phyloP scores from a whole-genome alignment of 2,888 invertebrate species.

The Dasysyrphus tricinctus region DNA sequence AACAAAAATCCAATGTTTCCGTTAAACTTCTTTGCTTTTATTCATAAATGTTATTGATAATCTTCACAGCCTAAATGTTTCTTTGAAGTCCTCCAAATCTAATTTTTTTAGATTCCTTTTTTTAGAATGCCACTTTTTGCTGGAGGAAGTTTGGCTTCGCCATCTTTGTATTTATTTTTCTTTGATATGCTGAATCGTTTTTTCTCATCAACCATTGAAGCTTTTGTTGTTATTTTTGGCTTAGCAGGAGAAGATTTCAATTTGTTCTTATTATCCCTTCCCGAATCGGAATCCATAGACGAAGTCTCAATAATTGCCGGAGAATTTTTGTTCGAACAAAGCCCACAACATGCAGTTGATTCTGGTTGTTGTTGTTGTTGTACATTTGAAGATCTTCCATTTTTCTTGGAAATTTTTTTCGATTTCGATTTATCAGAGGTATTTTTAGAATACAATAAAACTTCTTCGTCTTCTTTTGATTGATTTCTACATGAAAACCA shows the following conservation, averaged over 20 bases:
- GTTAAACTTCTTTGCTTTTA: background rate
- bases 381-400: background rate
- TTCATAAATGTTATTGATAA: background rate
- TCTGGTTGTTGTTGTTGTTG: conserved; percentile 7
- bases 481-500: conserved; percentile 38
- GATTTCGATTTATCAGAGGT: conserved; percentile 7
- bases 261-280: conserved; percentile 40
- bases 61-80: background rate
- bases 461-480: conserved; percentile 46
- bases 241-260: conserved; percentile 1
- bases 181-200: conserved; percentile 51
- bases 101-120: background rate
- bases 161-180: conserved; percentile 26
- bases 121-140: conserved; percentile 24
- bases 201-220: conserved; percentile 40
- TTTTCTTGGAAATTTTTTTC: conserved; percentile 10
- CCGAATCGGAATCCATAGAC: conserved; percentile 53
- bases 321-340: conserved; percentile 21
- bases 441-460: background rate
- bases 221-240: conserved; percentile 6
- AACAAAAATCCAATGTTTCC: no score
- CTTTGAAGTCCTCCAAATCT: background rate
- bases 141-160: background rate
- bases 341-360: conserved; percentile 21
- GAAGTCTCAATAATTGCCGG: conserved; percentile 67